Base-by-base conservation (phyloP, 2,113 vertebrate species). In the Lycaon pictus region DNA sequence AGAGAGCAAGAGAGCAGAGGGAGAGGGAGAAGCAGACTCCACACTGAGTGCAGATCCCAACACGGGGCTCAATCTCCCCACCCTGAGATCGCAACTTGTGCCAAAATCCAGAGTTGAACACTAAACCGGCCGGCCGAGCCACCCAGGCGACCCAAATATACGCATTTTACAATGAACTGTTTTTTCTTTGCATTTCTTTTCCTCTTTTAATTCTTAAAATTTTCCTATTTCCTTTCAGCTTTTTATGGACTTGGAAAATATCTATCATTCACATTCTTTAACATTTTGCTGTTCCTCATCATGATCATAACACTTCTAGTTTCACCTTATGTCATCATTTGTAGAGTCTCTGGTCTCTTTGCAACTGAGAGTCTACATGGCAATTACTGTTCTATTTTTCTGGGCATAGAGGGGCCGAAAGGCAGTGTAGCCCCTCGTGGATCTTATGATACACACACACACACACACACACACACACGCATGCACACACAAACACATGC, bases 101-200 rank as follows among this genome's bases (percentile, higher is more conserved):
- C 67, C 3, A 8, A 69, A 69, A 69, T 17, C 32, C 35, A 69
- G 67, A 69, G 16, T 69, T 7, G 17, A n/a, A 17, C 32, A 69
- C 67, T 69, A 32, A 20, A 35, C 67, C 35, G 67, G 29, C 0
- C 0, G 67, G 29, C 0, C 1, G 32, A 69, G 67, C 67, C 67
- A 19, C 32, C 67, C 32, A 35, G 67, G 65, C 16, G 8, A 1
- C 67, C 16, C 67, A 69, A 69, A 76, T 51, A 22, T 29, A 11
- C n/a, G 12, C 13, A 37, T 88, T 91, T 56, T 15, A 17, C 77
- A 95, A 82, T 35, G 1, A 82, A 29, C 29, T 8, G 32, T 2
- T 32, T 88, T 88, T 87, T 35, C 62, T 82, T 87, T 81, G 8
- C 16, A 51, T 76, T 89, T 90, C 48, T 84, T 55, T 93, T 94